phyloP scores from a whole-genome alignment of 2,888 invertebrate species.

The Tigriopus californicus region DNA sequence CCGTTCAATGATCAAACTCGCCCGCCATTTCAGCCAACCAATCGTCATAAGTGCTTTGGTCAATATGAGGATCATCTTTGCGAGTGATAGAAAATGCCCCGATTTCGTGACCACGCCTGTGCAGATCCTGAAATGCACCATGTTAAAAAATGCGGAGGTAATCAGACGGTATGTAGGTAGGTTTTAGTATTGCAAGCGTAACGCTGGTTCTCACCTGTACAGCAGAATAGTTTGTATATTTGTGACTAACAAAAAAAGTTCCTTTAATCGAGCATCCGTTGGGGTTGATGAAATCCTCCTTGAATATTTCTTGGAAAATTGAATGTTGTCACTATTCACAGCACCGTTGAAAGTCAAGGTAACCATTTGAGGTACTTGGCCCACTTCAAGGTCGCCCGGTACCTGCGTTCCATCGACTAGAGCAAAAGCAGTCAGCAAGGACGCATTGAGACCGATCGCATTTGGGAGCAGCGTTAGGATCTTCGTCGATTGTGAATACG shows the following conservation, averaged over 20 bases:
- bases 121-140: conserved; percentile 20
- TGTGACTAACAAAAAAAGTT: no score
- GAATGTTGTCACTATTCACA: conserved; percentile 26
- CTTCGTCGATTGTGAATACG: conserved; percentile 23
- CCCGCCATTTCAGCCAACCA: conserved; percentile 93
- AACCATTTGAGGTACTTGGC: conserved; percentile 25
- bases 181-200: no score
- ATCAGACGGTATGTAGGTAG: no score
- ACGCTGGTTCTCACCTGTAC: conserved; percentile 20
- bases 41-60: conserved; percentile 68
- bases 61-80: conserved; percentile 79
- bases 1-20: conserved; percentile 48
- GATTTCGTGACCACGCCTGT: conserved; percentile 68
- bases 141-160: neutral
- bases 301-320: conserved; percentile 24
- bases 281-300: conserved; percentile 22
- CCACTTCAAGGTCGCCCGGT: conserved; percentile 24
- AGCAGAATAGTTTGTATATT: conserved; percentile 23
- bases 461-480: conserved; percentile 24
- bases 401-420: conserved; percentile 25
- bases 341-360: conserved; percentile 26
- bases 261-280: conserved; percentile 23
- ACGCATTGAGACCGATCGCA: conserved; percentile 24
- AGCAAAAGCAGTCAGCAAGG: conserved; percentile 26
- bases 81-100: conserved; percentile 77